Conservation (phyloP, 2,113 vertebrate genomes). For the Pyxicephalus adspersus region DNA sequence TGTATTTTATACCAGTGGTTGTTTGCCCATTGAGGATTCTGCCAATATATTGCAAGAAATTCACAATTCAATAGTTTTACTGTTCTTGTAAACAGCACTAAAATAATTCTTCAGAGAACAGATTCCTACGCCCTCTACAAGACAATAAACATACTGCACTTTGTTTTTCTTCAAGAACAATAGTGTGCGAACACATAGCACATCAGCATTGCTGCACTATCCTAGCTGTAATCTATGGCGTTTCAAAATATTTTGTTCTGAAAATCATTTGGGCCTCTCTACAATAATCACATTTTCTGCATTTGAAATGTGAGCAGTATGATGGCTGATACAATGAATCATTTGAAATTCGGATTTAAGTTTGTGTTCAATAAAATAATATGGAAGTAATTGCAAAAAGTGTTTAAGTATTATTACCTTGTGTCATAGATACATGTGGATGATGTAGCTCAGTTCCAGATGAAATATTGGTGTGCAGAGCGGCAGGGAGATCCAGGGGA, state of each 20-base stretch:
- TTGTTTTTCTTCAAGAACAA: conserved; percentile 50
- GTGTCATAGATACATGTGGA: too few relatives aligned
- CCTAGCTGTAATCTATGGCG: neutral
- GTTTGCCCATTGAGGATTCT: neutral
- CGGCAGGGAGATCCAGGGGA: too few relatives aligned
- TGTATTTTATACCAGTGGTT: too few relatives aligned
- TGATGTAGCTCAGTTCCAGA: too few relatives aligned
- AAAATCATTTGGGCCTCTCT: neutral
- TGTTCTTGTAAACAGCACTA: conserved; percentile 24
- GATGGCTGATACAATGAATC: too few relatives aligned
- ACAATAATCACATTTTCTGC: too few relatives aligned
- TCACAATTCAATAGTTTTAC: neutral
- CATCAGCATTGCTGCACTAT: neutral
- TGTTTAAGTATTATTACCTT: too few relatives aligned
- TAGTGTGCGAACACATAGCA: neutral
- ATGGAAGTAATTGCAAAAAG: too few relatives aligned
- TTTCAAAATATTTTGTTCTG: conserved; percentile 6
- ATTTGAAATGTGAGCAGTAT: too few relatives aligned
- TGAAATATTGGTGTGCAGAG: too few relatives aligned
- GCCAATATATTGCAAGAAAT: neutral
- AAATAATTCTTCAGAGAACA: neutral
- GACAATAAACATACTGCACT: conserved; percentile 5
- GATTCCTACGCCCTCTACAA: conserved; percentile 6
- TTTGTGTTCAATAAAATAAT: too few relatives aligned
- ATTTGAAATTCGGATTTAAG: too few relatives aligned